Base-by-base conservation (phyloP, 1,140 invertebrate species). In the Apis florea region DNA sequence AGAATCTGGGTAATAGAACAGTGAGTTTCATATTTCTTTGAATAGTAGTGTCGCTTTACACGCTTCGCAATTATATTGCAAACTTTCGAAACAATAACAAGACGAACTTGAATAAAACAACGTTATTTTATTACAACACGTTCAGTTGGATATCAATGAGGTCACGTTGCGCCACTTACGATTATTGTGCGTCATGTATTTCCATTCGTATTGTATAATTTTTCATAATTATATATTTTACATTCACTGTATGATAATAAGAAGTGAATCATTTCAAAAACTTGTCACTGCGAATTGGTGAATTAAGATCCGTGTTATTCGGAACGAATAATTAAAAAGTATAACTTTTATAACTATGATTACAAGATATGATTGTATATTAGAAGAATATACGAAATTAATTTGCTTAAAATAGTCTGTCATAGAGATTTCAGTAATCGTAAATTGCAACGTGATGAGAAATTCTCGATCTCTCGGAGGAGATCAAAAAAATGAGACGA, bases 1-100 rank as follows among this genome's bases (percentile, higher is more conserved):
- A 97, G 90, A 97, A 98, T 92, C 96, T 97, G 87, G 97, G 97
- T 31, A 97, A 98, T 89, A 95, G 97, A 94, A 98, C 97, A 91
- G 97, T 98, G 93, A 96, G 96, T 95, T 79, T 74, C 53, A 47
- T 12, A 11, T 51, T 21, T 51, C 19, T 15, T 64, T 24, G 26
- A 51, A 54, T 59, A 59, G 19, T 47, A 40, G 56, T 59, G 56
- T 47, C 31, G 21, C 56, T 1, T 58, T 69, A 47, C 26, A 58
- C 70, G 31, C 53, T 47, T 73, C 26, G 54, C 21, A 26, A 72
- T 59, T 72, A 72, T 21, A 26, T 58, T 71, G 47, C 53, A 56
- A 58, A 58, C 53, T 71, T 40, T 17, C 6, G 17, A 26, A n/a
- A 71, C 54, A 40, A 71, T 47, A 59, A 24, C 21, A 31, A 13